Percentiles rank a stretch among this genome's conserved stretches.
These are phyloP conservation scores for Atrina japonica DNA, from an alignment of 2,888 invertebrate species.

Conservation along the genomic window DNA sequence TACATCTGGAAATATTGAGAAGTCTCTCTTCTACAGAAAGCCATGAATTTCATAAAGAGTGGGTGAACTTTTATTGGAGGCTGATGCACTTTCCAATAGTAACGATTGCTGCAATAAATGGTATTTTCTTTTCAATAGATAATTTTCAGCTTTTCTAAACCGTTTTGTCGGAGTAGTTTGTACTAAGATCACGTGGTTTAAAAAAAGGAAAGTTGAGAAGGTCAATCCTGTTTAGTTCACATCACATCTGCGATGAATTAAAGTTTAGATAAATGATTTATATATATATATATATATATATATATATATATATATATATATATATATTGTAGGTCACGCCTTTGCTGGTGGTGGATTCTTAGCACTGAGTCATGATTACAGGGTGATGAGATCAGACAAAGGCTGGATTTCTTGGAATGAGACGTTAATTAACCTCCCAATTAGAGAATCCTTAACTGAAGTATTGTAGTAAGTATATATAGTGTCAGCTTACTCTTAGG, in stretches of 20 bases:
- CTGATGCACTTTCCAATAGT: slow-evolving; percentile 68
- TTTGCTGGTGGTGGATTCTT: slow-evolving; percentile 70
- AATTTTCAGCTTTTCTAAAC: too few species aligned
- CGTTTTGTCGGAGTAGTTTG: too few species aligned
- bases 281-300: too few species aligned
- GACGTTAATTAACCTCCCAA: slow-evolving; percentile 44
- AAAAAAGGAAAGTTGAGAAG: too few species aligned
- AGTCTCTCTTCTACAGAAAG: background rate
- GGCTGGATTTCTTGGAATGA: slow-evolving; percentile 73
- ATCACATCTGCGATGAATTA: too few species aligned
- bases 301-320: too few species aligned
- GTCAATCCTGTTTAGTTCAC: too few species aligned
- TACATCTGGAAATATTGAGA: slow-evolving; percentile 64
- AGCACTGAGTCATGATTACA: slow-evolving; percentile 65
- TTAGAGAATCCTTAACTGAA: slow-evolving; percentile 30
- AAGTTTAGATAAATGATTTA: too few species aligned
- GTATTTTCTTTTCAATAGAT: slow-evolving; percentile 56
- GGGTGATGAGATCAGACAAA: slow-evolving; percentile 59
- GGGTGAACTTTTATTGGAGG: slow-evolving; percentile 44
- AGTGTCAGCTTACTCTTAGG: too few species aligned
- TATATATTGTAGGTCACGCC: slow-evolving; percentile 67
- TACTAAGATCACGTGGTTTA: too few species aligned
- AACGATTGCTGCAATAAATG: slow-evolving; percentile 73
- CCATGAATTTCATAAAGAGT: background rate
- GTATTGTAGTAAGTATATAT: slow-evolving; percentile 28